Base-by-base conservation (phyloP, 2,888 invertebrate species). In the Tiphia femorata region DNA sequence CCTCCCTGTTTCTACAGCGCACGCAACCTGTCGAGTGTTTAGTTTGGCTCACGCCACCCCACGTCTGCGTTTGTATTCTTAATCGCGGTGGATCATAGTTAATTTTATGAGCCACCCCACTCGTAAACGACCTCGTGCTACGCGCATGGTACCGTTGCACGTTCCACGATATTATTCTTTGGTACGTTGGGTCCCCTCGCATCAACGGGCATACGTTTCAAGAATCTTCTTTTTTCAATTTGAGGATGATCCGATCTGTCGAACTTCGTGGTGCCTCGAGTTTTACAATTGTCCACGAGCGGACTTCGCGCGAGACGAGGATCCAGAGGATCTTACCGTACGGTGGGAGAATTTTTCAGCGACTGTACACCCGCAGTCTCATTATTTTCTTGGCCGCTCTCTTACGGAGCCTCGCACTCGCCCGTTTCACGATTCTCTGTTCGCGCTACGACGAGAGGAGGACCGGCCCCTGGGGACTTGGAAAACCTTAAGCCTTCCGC, bases 11-110 rank as follows among this genome's bases (percentile, higher is more conserved):
- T 73, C 69, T 64, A 57, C 49, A 72, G 73, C 44, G 69, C 78
- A 73, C 77, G 75, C 76, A 73, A 72, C 70, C 71, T 69, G 73
- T 78, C 76, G 67, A 80, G 80, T 79, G 78, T 78, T 80, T 80
- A 63, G 62, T 70, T 72, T 72, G 63, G 51, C 55, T 55, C 46
- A 37, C 51, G 59, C 49, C 49, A 56, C 43, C 42, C 38, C 20
- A 43, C 58, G 66, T 62, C 60, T 37, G 27, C 65, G 57, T 61
- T 76, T 65, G 68, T 72, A 52, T 55, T 62, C 58, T 49, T 67
- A 74, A 75, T 72, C 71, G 53, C 29, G 19, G 21, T 14, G 58
- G 59, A 65, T 64, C 55, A 58, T 43, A 44, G 54, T 30, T 47
- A 52, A 41, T 63, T 63, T 52, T 37, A 23, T 43, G 51, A 46